Evolutionary conservation across 2,113 vertebrate species (phyloP).

Genomic region (Leptobrachium leishanense): DNA sequence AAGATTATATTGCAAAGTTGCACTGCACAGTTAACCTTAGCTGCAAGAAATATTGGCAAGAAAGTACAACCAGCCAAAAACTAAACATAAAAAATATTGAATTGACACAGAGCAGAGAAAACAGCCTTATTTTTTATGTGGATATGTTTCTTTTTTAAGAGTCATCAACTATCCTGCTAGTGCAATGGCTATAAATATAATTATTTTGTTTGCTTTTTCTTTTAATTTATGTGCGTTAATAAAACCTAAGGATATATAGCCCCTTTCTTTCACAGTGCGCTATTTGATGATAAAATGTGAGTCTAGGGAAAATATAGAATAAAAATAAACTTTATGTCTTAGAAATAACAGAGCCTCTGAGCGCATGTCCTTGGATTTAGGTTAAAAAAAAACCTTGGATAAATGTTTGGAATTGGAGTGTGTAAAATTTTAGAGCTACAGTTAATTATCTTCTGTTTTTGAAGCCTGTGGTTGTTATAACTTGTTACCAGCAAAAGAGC

Average conservation of each 20-base stretch:
- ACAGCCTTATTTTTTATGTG: constrained; percentile 30
- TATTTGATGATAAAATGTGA: constrained; percentile 28
- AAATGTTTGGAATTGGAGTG: too few relatives aligned
- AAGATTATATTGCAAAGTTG: constrained; percentile 1
- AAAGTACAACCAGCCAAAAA: neutral
- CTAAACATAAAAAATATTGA: constrained; percentile 15
- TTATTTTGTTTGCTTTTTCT: constrained; percentile 11
- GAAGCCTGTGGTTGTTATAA: too few relatives aligned
- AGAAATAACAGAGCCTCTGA: constrained; percentile 7
- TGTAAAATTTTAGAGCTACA: too few relatives aligned
- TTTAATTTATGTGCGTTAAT: constrained; percentile 33
- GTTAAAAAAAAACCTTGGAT: too few relatives aligned
- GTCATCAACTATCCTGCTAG: constrained; percentile 18
- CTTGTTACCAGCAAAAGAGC: too few relatives aligned
- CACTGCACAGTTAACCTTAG: constrained; percentile 10
- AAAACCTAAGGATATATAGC: constrained; percentile 34
- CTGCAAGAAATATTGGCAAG: neutral
- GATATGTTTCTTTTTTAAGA: constrained; percentile 35
- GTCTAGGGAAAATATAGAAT: constrained; percentile 13
- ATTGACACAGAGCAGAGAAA: constrained; percentile 11
- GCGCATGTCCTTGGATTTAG: too few relatives aligned
- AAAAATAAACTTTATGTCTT: constrained; percentile 32
- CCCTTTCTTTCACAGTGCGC: constrained; percentile 14
- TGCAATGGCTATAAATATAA: constrained; percentile 20
- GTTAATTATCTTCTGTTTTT: too few relatives aligned